Evolutionary conservation across 2,888 invertebrate species (phyloP).

Genomic region (Silvanus unidentatus): DNA sequence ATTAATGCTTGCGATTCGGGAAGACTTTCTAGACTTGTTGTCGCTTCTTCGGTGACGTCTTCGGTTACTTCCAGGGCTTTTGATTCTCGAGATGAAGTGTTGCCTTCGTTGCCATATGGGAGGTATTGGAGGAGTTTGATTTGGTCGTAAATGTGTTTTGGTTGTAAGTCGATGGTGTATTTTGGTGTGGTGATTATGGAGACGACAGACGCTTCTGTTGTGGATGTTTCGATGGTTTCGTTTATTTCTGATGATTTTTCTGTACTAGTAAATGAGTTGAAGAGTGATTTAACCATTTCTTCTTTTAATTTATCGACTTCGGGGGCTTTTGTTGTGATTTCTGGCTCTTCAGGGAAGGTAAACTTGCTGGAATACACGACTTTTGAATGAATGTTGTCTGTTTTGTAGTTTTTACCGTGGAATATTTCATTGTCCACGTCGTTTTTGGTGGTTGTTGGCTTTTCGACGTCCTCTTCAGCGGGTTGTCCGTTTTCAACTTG

Average conservation of each 20-base stretch:
- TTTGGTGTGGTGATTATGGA: constrained; percentile 34
- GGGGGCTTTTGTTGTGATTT: no score
- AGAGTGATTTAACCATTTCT: neutral
- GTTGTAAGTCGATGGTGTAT: constrained; percentile 32
- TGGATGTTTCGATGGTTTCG: neutral
- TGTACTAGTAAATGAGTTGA: neutral
- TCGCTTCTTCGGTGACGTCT: neutral
- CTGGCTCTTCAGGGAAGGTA: no score
- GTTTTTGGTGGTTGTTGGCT: no score
- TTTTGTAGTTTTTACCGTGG: no score
- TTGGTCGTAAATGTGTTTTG: constrained; percentile 38
- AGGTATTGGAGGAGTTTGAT: constrained; percentile 31
- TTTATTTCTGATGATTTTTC: no score
- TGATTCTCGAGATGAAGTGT: neutral
- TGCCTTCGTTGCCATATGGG: constrained; percentile 15
- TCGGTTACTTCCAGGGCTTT: neutral
- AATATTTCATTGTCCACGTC: no score
- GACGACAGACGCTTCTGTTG: constrained; percentile 9
- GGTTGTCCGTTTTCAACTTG: no score
- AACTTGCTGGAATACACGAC: no score
- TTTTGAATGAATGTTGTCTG: no score
- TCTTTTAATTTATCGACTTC: neutral
- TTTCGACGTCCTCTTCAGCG: no score
- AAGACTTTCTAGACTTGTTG: constrained; percentile 5
- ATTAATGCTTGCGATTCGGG: constrained; percentile 21